Evolutionary conservation across 2,797 vertebrate species (phyloP).

Genomic region (Cheirogaleus major): DNA sequence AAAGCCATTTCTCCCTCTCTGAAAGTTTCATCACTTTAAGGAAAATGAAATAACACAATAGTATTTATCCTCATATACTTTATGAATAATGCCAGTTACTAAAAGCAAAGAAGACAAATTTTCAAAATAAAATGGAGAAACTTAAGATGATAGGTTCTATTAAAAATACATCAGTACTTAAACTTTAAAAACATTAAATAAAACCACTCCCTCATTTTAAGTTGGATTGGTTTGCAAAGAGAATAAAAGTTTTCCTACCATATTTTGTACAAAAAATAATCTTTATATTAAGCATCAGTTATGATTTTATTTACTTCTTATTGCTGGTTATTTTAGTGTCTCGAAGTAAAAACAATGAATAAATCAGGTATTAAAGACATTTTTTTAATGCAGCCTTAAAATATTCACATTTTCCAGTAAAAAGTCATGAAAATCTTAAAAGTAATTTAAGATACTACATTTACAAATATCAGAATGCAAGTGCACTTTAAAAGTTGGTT

Average conservation of each 20-base stretch:
- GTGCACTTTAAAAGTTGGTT: not conserved
- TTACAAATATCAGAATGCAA: not conserved
- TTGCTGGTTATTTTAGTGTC: not conserved
- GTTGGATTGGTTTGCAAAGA: not conserved
- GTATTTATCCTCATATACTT: not conserved
- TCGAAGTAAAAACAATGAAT: conserved; percentile 17
- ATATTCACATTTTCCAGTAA: not conserved
- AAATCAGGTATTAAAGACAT: not conserved
- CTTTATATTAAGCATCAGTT: not conserved
- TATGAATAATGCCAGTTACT: not conserved
- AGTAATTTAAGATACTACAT: not conserved
- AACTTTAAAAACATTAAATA: not conserved
- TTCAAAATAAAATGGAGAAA: conserved; percentile 8
- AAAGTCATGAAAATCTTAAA: not conserved
- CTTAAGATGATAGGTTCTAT: not conserved
- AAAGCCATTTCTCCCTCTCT: not conserved
- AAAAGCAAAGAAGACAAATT: not conserved
- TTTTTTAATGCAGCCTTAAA: not conserved
- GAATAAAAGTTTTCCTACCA: not conserved
- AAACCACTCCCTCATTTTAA: not conserved
- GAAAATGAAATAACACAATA: not conserved
- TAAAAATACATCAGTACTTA: not conserved
- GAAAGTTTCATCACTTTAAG: not conserved
- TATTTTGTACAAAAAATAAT: not conserved
- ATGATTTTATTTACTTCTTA: not conserved